A percentile compares a stretch with the other conserved stretches of the same genome.
phyloP scores from a whole-genome alignment of 2,888 invertebrate genomes.

The Pachycephus smyrnensis region DNA sequence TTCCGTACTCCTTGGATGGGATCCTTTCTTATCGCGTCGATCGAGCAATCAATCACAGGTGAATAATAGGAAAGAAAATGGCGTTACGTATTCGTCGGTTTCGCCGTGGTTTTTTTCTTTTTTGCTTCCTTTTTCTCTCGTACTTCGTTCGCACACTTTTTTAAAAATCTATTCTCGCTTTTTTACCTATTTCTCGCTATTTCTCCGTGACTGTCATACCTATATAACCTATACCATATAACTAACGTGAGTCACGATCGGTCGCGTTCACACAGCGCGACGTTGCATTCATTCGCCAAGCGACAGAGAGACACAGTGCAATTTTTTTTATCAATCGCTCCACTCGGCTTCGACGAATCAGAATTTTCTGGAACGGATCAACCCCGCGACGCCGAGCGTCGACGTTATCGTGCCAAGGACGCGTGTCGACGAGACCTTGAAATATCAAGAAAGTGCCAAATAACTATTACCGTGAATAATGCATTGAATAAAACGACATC shows the following conservation, averaged over 20 bases:
- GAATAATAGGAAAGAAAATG: not conserved
- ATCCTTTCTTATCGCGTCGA: not conserved
- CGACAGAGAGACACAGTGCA: not conserved
- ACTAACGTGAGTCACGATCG: not conserved
- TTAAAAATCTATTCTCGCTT: not conserved
- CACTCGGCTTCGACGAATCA: not conserved
- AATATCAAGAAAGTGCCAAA: not conserved
- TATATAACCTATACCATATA: not conserved
- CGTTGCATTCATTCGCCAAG: not conserved
- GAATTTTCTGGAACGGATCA: slow-evolving; percentile 6
- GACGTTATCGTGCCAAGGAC: not conserved
- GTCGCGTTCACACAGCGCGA: not conserved
- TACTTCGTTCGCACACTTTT: no score
- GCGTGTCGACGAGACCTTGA: not conserved
- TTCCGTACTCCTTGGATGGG: not conserved
- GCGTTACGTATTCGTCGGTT: not conserved
- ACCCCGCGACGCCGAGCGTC: not conserved
- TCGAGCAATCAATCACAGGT: not conserved
- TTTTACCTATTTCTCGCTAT: not conserved
- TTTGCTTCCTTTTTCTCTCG: not conserved
- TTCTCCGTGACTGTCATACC: not conserved
- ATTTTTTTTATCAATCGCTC: not conserved
- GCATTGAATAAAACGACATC: no score
- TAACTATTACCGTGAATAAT: no score
- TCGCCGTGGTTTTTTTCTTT: not conserved